Evolutionary conservation across 2,888 invertebrate species (phyloP), one percentile per base, ranked within the genome.

Genomic region (Uloborus plumipes): DNA sequence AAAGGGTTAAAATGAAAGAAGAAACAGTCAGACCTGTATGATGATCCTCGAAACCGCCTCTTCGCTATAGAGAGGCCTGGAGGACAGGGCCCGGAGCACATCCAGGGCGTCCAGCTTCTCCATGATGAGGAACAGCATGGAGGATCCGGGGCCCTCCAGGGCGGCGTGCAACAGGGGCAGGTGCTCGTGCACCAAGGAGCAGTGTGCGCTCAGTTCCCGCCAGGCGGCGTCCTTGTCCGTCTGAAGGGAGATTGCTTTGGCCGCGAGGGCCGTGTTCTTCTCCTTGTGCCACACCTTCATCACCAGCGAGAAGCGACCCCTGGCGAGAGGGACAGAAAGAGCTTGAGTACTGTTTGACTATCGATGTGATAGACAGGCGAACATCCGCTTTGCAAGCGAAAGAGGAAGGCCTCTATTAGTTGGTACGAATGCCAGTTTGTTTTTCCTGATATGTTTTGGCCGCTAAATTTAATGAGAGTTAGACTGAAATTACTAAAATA

Each of bases 31-130:
- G 87, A 92, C 91, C 90, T 99, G 98, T 2, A 93, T 92, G 59
- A 98, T 92, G 31, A 97, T 93, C 0, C 93, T 93, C 0, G 96
- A 94, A 0, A 98, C 96, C 89, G 94, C 94, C 89, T 98, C 96
- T 89, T 99, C 99, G 0, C 94, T 93, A 89, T 97, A 99, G 87
- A 96, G 94, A 88, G 97, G 95, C 70, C 94, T 92, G 86, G 94
- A 94, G 0, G 95, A 93, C 76, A 98, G 91, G 89, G 95, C 97
- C 0, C 95, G 94, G 6, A 98, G 90, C 55, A 99, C 92, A 87
- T 98, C 96, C 20, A 97, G 94, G 1, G 98, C 98, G 88, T 96
- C 96, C 11, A 91, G 87, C 62, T 88, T 88, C 85, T 91, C 91
- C 85, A 89, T 88, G 75, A 91, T 83, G n/a, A 86, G 73, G 51